Evolutionary conservation across 35 echinoderm and acorn worm genomes (phyloP), one percentile per base, ranked within the genome.

Genomic region (Stichopus chloronotus): DNA sequence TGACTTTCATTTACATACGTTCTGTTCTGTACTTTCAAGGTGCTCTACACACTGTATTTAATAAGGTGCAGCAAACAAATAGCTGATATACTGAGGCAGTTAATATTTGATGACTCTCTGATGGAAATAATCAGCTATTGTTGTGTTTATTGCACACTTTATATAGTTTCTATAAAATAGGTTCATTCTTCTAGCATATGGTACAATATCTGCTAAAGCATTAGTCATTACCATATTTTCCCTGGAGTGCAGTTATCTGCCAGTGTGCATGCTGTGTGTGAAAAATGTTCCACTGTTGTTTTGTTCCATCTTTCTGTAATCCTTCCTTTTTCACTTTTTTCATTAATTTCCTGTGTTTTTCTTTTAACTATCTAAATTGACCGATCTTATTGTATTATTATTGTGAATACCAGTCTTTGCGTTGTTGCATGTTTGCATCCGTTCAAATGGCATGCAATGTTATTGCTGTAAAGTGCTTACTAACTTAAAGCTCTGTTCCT

Each of bases 401-500:
- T 74, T 5, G 14, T 74, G 69, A 65, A 65, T 14, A 65, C 30
- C 30, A 74, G 7, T n/a, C 7, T 5, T 74, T 74, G 14, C n/a
- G 69, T 74, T 24, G 69, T 74, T 74, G 69, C 69, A 74, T 74
- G 69, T 20, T 74, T 20, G 17, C 69, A n/a, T 7, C 11, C 61
- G 11, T 19, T 65, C 11, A 65, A 65, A 19, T 19, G 11, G 61
- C 30, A 5, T 65, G 19, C 61, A 65, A 65, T 11, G 19, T 65
- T 43, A 43, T 9, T 24, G 17, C 17, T 74, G 14, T n/a, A 74
- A 19, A 20, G 7, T n/a, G 17, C 19, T 7, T n/a, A 74, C 69
- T 74, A 74, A 74, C 69, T 85, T 25, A 85, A 85, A 20, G 7
- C n/a, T 85, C 52, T 85, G 55, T 85, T 85, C 82, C 82, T 85